These are phyloP conservation scores for Panthera leo DNA, from an alignment of 2,113 vertebrate species.

Conservation along the genomic window DNA sequence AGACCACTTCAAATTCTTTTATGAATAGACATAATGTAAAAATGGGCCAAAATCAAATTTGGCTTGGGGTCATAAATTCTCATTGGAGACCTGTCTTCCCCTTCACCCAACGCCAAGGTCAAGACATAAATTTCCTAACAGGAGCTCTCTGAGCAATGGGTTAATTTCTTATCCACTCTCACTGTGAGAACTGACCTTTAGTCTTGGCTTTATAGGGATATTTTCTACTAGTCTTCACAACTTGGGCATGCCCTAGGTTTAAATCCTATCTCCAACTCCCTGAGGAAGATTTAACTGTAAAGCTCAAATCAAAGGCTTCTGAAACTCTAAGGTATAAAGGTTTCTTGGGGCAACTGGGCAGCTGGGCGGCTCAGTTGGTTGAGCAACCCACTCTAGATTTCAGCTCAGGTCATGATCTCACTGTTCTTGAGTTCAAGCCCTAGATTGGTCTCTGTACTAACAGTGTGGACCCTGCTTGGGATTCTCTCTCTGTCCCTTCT, in stretches of 20 bases:
- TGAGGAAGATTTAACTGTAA: background rate
- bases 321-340: background rate
- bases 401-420: no score
- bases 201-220: background rate
- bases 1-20: background rate
- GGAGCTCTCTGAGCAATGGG: background rate
- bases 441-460: no score
- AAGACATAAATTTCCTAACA: background rate
- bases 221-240: background rate
- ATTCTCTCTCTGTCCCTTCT: no score
- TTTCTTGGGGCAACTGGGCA: no score
- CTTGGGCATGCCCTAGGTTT: background rate
- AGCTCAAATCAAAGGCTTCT: background rate
- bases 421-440: no score
- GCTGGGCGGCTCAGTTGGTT: no score
- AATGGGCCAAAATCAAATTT: background rate
- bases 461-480: no score
- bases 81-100: background rate
- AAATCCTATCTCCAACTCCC: background rate
- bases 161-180: background rate
- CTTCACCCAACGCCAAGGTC: background rate
- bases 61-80: background rate
- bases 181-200: background rate
- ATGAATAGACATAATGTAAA: background rate
- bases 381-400: no score